Evolutionary conservation across 2,797 vertebrate species (phyloP), one percentile per base, ranked within the genome.

Genomic region (Perodicticus potto): DNA sequence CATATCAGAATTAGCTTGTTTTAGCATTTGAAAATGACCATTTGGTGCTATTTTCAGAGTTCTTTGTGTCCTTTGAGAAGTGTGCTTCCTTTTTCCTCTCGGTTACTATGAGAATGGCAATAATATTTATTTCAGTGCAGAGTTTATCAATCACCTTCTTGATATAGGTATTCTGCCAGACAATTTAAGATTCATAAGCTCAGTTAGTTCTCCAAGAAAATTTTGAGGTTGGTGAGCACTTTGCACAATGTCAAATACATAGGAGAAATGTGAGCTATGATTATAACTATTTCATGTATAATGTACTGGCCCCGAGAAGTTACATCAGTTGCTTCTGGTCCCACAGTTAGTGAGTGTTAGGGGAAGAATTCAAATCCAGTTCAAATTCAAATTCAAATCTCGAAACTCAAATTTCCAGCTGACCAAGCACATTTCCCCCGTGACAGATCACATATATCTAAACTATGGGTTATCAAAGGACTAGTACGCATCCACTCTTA

Each of bases 21-120:
- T 93, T 82, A 88, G 45, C 72, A 77, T 77, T 65, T 94, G 59
- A 96, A 94, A 96, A 97, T 43, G 29, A 65, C 27, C 6, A 13
- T 89, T 86, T 97, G 73, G 84, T 0, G 0, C 1, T 86, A 37
- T 94, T 90, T 90, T 95, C 70, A 90, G 91, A 97, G 74, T 84
- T 49, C 7, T 63, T 34, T 94, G 13, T n/a, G 4, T 27, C 7
- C 70, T 53, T 81, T 53, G 73, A 93, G 59, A 19, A 63, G 14
- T 45, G 23, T 45, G 61, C 59, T 73, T 96, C 19, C 7, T 95
- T 88, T 88, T 82, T 69, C 6, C 53, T 11, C 59, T 94, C 96
- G 17, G n/a, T 73, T 83, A 65, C 11, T 85, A 17, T 85, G 19
- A 82, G 81, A 85, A 84, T 3, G 80, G n/a, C 40, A 23, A 22